Base-by-base conservation (phyloP, 2,113 vertebrate species). In the Gopherus evgoodei region DNA sequence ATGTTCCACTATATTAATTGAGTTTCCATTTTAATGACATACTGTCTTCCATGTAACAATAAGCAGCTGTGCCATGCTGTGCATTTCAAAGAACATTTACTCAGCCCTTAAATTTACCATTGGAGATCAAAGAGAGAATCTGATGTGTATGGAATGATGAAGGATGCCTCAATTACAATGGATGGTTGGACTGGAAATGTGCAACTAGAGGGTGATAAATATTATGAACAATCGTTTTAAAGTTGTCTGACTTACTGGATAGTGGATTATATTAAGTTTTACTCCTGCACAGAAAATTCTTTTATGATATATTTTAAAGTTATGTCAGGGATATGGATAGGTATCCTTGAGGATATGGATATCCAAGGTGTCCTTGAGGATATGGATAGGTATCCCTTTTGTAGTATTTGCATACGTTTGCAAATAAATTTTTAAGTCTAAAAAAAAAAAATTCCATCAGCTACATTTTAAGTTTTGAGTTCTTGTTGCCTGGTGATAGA, bases 1-100 rank as follows among this genome's bases (percentile, higher is more conserved):
- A 88, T 95, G 84, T 90, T 97, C 92, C 89, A 86, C 88, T 95
- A 44, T 95, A 91, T 96, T 97, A 96, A 96, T 52, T 3, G 75
- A 96, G 87, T 92, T 96, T 95, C 91, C 83, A 31, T 97, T 94
- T 94, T 98, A 97, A 97, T 96, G 87, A 93, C 84, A 92, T 87
- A 81, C 90, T 96, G 84, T 96, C 91, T 97, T 97, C 84, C 81
- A 0, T 90, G 52, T 97, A 97, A 95, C 92, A 92, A 88, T 97
- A 96, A 94, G 84, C 94, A 96, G 95, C 96, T 93, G 82, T 96
- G 79, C 65, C 62, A 86, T 86, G n/a, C 91, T 92, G n/a, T 50
- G 75, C 81, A 72, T 98, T 97, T 97, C 96, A 97, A 79, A 96
- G 93, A 94, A 57, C 59, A 76, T 90, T 91, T 96, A 93, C 65